Conservation (phyloP, 2,113 vertebrate species). For the Cettia cetti region DNA sequence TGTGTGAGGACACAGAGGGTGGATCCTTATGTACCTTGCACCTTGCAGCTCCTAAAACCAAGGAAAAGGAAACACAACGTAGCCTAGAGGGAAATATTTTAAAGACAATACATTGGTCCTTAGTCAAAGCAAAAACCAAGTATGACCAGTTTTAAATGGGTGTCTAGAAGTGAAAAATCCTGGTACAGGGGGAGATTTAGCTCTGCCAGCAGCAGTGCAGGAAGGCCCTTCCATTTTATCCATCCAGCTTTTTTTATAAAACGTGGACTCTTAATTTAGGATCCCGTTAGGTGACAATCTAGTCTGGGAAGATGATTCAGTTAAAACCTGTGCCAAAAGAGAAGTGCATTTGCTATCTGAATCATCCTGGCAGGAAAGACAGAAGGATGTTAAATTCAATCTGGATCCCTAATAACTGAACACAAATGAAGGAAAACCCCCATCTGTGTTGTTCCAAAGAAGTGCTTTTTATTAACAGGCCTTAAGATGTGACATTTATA, state of each 20-base stretch:
- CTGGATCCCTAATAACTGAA: neutral
- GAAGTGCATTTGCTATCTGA: neutral
- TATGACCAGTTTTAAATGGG: neutral
- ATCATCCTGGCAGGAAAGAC: neutral
- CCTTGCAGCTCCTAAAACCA: neutral
- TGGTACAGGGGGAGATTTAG: neutral
- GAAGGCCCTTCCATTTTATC: neutral
- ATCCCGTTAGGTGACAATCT: neutral
- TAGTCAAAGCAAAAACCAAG: neutral
- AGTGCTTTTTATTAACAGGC: neutral
- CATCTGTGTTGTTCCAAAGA: neutral
- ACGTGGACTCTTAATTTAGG: neutral
- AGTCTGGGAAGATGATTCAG: neutral
- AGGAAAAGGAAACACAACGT: rapidly evolving
- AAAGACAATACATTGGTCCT: neutral
- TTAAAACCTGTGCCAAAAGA: conserved; percentile 1
- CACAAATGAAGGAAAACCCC: neutral
- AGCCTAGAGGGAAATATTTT: neutral
- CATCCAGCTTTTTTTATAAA: neutral
- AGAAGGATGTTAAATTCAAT: neutral
- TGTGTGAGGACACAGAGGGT: neutral
- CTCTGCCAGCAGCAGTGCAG: neutral
- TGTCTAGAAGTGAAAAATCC: neutral
- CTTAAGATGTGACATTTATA: neutral
- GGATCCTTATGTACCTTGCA: neutral